Evolutionary conservation across 2,888 invertebrate species (phyloP), one percentile per base, ranked within the genome.

Genomic region (Tipula helvola): DNA sequence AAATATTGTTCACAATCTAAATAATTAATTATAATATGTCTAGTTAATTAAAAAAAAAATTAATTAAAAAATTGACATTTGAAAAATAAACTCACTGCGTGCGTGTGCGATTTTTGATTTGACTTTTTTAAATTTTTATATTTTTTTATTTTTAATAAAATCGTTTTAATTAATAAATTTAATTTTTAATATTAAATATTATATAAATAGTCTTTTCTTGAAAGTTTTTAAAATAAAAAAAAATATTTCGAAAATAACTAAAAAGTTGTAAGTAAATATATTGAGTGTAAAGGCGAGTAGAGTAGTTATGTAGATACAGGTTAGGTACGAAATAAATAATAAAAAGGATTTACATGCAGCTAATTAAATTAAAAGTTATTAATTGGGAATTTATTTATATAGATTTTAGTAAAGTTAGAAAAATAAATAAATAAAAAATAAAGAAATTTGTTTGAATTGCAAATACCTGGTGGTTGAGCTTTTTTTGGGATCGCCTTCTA

Each of bases 61-160:
- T 83, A 36, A 16, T 36, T 84, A 8, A 39, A 39, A 84, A 16
- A 44, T 85, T 44, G n/a, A 36, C 41, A 39, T 85, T 42, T 42
- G 18, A 42, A 85, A 8, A 85, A 18, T 36, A 90, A 90, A 91
- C 91, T 91, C 92, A 91, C 92, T 91, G 91, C 91, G 91, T 91
- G 91, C 91, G 91, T 91, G 90, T 91, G 92, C 91, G 91, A 89
- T 89, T 89, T 89, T 90, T 90, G 87, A 90, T 91, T 85, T 42
- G 36, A 52, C 36, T 52, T 52, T 52, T 52, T 39, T 8, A 47
- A 28, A 28, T 44, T 86, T 7, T 47, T 86, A 28, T 13, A 42
- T 52, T 28, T 86, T 36, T 52, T 86, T 57, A 52, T 36, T 52
- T 86, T 57, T 16, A 52, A 39, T 5, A 52, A 52, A 52, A 52